Base-by-base conservation (phyloP, 2,797 vertebrate species). In the Sebastes goodei region DNA sequence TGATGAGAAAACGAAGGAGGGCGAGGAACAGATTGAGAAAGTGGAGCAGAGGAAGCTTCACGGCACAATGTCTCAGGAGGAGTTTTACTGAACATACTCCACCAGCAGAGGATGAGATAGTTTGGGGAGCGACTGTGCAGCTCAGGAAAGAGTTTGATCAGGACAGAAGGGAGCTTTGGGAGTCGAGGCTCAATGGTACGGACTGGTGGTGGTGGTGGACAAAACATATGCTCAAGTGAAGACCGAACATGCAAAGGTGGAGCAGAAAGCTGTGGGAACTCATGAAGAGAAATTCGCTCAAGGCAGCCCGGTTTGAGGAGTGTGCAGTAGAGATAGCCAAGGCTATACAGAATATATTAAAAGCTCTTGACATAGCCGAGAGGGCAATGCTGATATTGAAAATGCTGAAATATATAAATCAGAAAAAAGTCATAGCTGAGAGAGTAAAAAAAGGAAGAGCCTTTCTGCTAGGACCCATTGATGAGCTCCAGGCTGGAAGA, bases 21-120 rank as follows among this genome's bases (percentile, higher is more conserved):
- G 74, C 73, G 74, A 85, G 78, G 23, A 87, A 68, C 78, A 78
- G 80, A 88, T 80, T 86, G 86, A 77, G 84, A 89, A 93, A 92
- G 72, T 89, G 73, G 90, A 92, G 86, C 90, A 89, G 80, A 81
- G 80, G 88, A 88, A 91, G 87, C 86, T 78, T 65, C 71, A 20
- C 60, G 27, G 78, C 78, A 52, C 70, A 23, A 25, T 57, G 87
- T 89, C 88, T 86, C 86, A 71, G 78, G 86, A 86, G 88, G 88
- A 88, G 63, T 38, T 83, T 71, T 60, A 76, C 84, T 78, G 63
- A 86, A 76, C 74, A 42, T 33, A 49, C 78, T 78, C 29, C 70
- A 65, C 66, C 66, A 73, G 71, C 71, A 74, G 62, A 76, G 46
- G 66, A 67, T n/a, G 65, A 75, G 82, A 62, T 11, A 78, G 76